Percentiles rank a stretch among this genome's conserved stretches.
Evolutionary conservation across 2,797 vertebrate genomes (phyloP).

Genomic region (Delichon dasypus): DNA sequence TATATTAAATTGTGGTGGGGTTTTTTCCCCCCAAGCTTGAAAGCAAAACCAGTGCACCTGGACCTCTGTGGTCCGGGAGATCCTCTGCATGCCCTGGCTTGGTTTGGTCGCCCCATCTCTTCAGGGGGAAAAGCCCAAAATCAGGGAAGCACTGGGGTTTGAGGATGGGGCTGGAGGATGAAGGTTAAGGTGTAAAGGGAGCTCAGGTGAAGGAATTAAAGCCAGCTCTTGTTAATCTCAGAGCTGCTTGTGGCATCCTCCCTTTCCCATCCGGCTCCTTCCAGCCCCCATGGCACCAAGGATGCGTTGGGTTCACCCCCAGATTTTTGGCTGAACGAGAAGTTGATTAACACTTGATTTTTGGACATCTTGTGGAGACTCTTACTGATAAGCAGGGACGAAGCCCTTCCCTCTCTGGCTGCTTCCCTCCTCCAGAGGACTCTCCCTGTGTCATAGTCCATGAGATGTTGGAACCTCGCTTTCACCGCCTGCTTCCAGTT

Average conservation of each 20-base stretch:
- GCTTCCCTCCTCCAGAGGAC: neutral
- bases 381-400: neutral
- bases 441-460: neutral
- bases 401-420: neutral
- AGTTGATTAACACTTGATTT: neutral
- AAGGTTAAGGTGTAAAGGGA: neutral
- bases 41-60: neutral
- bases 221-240: neutral
- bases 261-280: fast-evolving
- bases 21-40: neutral
- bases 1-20: fast-evolving
- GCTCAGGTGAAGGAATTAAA: neutral
- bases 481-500: neutral
- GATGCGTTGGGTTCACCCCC: fast-evolving
- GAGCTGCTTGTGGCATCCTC: neutral
- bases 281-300: neutral
- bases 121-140: fast-evolving
- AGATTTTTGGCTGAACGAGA: neutral
- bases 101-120: neutral
- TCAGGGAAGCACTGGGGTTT: neutral
- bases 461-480: neutral
- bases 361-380: neutral
- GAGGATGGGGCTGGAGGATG: neutral
- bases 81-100: fast-evolving
- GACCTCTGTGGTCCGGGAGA: neutral